phyloP scores from a whole-genome alignment of 2,797 vertebrate genomes.

The Acanthiza pusilla region DNA sequence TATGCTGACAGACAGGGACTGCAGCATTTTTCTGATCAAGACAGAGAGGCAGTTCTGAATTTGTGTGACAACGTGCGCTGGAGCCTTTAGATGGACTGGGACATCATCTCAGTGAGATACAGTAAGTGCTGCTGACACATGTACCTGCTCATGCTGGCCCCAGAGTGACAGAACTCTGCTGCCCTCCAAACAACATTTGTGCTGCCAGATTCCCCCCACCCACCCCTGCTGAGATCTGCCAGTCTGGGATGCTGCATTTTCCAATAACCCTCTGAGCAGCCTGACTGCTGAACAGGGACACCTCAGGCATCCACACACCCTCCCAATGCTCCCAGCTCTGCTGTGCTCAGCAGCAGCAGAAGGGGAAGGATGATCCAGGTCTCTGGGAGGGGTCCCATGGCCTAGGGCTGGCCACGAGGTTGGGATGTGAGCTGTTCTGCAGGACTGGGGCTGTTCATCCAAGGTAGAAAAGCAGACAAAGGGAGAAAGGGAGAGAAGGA shows the following conservation, averaged over 20 bases:
- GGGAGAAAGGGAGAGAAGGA: neutral
- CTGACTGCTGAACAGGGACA: neutral
- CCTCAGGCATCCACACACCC: neutral
- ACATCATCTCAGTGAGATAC: neutral
- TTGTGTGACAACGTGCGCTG: fast-evolving
- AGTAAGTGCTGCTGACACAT: neutral
- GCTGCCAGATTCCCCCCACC: neutral
- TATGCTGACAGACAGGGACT: neutral
- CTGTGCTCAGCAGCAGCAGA: neutral
- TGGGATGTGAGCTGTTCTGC: neutral
- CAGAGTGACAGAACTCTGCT: neutral
- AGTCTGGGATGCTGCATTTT: neutral
- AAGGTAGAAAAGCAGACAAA: neutral
- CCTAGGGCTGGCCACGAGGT: neutral
- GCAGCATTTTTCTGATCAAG: neutral
- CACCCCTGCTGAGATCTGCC: neutral
- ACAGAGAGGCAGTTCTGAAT: neutral
- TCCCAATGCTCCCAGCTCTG: neutral
- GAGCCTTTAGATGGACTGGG: fast-evolving
- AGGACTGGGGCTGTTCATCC: neutral
- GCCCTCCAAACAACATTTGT: neutral
- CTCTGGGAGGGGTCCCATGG: neutral
- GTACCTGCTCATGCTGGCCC: neutral
- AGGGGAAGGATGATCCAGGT: neutral
- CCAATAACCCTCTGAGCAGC: neutral